phyloP scores from a whole-genome alignment of 2,113 vertebrate genomes.

The Pangasianodon gigas region DNA sequence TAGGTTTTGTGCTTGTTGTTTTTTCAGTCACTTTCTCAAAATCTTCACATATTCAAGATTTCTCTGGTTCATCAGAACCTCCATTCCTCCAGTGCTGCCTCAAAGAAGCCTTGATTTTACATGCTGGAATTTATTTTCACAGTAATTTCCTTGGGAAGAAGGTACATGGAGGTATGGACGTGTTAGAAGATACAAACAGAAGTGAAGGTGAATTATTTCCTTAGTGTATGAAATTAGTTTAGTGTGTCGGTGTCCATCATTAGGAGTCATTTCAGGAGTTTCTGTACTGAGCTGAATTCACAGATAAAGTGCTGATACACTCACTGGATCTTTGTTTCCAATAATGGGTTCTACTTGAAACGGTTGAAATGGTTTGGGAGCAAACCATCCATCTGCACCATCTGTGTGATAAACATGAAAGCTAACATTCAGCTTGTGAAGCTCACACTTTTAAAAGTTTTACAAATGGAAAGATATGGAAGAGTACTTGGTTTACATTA shows the following conservation, averaged over 20 bases:
- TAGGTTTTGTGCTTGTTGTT: conserved; percentile 12
- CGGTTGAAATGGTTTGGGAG: too few species aligned
- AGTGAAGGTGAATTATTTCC: neutral
- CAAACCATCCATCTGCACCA: neutral
- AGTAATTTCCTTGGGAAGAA: neutral
- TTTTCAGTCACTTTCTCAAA: conserved; percentile 24
- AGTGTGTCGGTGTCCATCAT: neutral
- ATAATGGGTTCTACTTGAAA: neutral
- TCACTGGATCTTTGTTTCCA: neutral
- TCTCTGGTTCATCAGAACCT: neutral
- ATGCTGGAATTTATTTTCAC: neutral
- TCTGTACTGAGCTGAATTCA: neutral
- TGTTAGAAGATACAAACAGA: neutral
- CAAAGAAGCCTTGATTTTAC: neutral
- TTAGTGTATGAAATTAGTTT: neutral
- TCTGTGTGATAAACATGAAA: neutral
- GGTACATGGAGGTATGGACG: neutral
- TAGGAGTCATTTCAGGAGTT: neutral
- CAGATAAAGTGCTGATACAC: neutral
- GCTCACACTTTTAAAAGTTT: neutral
- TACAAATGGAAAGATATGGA: neutral
- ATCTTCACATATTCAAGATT: conserved; percentile 14
- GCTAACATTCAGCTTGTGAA: neutral
- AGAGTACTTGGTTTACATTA: neutral
- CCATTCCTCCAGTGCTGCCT: neutral